Base-by-base conservation (phyloP, 2,113 vertebrate species). In the Nothoprocta perdicaria region DNA sequence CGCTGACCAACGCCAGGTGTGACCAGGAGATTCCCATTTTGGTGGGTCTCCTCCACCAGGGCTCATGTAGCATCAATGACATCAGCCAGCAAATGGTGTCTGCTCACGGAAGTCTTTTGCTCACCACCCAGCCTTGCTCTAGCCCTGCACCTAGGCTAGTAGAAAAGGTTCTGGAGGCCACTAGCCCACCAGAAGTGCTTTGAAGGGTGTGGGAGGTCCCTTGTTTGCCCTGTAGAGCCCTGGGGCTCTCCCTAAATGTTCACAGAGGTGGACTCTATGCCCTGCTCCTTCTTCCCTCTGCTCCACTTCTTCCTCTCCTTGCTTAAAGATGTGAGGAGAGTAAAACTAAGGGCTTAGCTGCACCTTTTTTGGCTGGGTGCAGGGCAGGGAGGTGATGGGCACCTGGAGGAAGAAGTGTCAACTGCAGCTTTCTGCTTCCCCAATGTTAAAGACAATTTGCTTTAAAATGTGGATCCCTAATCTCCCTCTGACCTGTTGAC, bases 131-230 rank as follows among this genome's bases (percentile, higher is more conserved):
- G 40, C 67, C 74, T 2, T 3, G 53, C 62, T 43, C 50, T 69
- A 1, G 0, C 43, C 21, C 53, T 76, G 53, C 26, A 14, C 0
- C 1, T 15, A 27, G 26, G 31, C 24, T n/a, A 23, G 5, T 45
- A 65, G 75, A 58, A 50, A 52, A 74, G 50, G 29, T 45, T 45
- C 79, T 66, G 75, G 75, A 80, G 65, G 35, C 66, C 23, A 53
- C 12, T 50, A n/a, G 3, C 9, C 24, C 82, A 15, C 33, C 3
- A 0, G 17, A 9, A 63, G 50, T 7, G 57, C 55, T 50, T 31
- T 14, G 57, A 58, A 35, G 46, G 21, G 9, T 26, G 40, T 16
- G 73, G 65, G 79, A 60, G 4, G 10, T 60, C 40, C 29, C 10
- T 8, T 38, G 23, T 12, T 41, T 68, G 38, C 29, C 35, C 15